Base-by-base conservation (phyloP, 2,888 invertebrate species). In the Melipona beecheii region DNA sequence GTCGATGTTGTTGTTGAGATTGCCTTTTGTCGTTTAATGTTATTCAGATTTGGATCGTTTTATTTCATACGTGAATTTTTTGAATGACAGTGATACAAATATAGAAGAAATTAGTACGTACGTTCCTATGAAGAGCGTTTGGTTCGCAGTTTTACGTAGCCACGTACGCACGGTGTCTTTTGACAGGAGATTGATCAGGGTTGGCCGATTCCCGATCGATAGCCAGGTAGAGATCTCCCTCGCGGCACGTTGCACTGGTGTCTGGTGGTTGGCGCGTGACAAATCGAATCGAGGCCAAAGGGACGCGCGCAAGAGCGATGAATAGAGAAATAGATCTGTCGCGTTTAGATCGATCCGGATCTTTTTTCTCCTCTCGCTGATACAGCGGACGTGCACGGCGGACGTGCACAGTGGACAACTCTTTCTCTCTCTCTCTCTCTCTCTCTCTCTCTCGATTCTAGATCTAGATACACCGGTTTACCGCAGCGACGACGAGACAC, bases 291-390 rank as follows among this genome's bases (percentile, higher is more conserved):
- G 78, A 43, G 85, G 81, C 50, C 75, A 73, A 73, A 74, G 78
- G 74, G 70, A 73, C 75, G 58, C 36, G 69, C 68, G 54, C 71
- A 60, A 74, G 85, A 78, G 54, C 82, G 75, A 85, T 75, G 83
- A 85, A 86, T 76, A 83, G 85, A 70, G 83, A 74, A 85, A 79
- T 78, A 85, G 85, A 85, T 86, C 86, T 79, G 86, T 86, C 82
- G 84, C 81, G 85, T 85, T 82, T 83, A 79, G 78, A 73, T 84
- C 78, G 77, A 72, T 72, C 66, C 58, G 21, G 15, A 27, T 36
- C 27, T 70, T 74, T 69, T 78, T 64, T 72, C 54, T 5, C 21
- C 43, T 19, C 31, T 36, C 13, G 24, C 19, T 56, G 58, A n/a
- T 49, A 24, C 70, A 50, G 11, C 76, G 27, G 11, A 31, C 56